A percentile compares a stretch with the other conserved stretches of the same genome.
Evolutionary conservation across 2,888 invertebrate species (phyloP).

Genomic region (Exocentrus adspersus): DNA sequence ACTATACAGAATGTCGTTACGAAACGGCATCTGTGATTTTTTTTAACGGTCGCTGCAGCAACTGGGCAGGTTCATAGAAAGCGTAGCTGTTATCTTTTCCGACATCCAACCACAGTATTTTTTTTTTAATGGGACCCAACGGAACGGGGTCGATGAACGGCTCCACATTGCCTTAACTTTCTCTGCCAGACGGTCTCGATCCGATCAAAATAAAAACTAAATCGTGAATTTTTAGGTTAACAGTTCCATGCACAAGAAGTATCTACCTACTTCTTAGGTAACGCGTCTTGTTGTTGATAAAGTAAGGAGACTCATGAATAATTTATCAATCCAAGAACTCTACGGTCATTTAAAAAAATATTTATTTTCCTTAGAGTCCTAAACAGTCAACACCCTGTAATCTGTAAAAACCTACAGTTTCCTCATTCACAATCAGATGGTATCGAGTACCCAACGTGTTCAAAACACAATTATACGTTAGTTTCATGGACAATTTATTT

Average conservation of each 20-base stretch:
- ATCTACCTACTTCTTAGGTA: too few relatives aligned
- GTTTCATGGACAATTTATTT: neutral
- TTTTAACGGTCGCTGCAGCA: neutral
- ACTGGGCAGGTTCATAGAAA: conserved; percentile 12
- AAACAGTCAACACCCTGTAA: neutral
- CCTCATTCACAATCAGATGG: too few relatives aligned
- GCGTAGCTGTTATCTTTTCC: conserved; percentile 26
- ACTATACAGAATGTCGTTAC: neutral
- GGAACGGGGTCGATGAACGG: conserved; percentile 14
- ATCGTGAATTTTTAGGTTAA: neutral
- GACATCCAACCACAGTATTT: conserved; percentile 5
- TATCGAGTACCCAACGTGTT: too few relatives aligned
- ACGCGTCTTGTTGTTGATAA: too few relatives aligned
- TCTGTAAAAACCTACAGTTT: too few relatives aligned
- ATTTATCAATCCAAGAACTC: too few relatives aligned
- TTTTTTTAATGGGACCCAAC: conserved; percentile 18
- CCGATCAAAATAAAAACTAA: conserved; percentile 8
- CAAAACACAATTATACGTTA: too few relatives aligned
- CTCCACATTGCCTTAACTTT: conserved; percentile 17
- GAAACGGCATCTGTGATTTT: conserved; percentile 5
- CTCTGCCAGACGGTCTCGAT: conserved; percentile 5
- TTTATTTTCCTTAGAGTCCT: too few relatives aligned
- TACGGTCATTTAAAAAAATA: too few relatives aligned
- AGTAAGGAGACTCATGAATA: too few relatives aligned
- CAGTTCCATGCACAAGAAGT: too few relatives aligned